Evolutionary conservation across 2,888 invertebrate species (phyloP).

Genomic region (Agonum fuliginosum): DNA sequence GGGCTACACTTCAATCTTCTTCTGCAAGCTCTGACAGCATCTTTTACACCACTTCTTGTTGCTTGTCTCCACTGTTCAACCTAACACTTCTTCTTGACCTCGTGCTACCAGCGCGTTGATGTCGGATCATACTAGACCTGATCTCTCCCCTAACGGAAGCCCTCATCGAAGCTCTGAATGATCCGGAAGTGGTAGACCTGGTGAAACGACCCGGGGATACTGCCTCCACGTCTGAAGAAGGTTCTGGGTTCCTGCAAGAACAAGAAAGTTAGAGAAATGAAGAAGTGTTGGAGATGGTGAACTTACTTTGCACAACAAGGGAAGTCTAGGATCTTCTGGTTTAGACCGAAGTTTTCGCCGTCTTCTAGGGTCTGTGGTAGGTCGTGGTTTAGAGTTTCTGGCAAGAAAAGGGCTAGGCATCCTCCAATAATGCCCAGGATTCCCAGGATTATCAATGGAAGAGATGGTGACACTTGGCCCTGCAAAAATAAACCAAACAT

Average conservation of each 20-base stretch:
- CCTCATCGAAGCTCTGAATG: conserved; percentile 75
- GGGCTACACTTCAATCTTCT: no score
- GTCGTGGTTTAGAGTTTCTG: conserved; percentile 90
- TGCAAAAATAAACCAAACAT: conserved; percentile 68
- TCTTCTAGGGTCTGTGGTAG: conserved; percentile 90
- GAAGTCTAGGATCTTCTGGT: conserved; percentile 88
- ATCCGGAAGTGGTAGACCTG: conserved; percentile 67
- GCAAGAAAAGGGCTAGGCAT: conserved; percentile 84
- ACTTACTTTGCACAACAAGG: conserved; percentile 83
- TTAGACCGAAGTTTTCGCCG: conserved; percentile 88
- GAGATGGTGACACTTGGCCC: conserved; percentile 81
- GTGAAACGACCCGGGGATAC: conserved; percentile 67
- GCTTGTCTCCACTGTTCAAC: neutral
- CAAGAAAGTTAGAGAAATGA: no score
- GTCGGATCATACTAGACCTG: conserved; percentile 77
- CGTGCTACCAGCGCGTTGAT: conserved; percentile 74
- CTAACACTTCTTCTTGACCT: conserved; percentile 71
- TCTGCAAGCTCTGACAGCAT: no score
- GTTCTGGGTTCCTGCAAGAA: no score
- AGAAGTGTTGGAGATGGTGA: no score
- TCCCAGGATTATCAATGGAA: conserved; percentile 88
- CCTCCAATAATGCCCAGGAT: conserved; percentile 85
- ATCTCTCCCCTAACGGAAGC: conserved; percentile 80
- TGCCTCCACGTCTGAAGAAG: conserved; percentile 67
- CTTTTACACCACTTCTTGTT: no score